phyloP scores from a whole-genome alignment of 2,113 vertebrate genomes.

The Myrmecobius fasciatus region DNA sequence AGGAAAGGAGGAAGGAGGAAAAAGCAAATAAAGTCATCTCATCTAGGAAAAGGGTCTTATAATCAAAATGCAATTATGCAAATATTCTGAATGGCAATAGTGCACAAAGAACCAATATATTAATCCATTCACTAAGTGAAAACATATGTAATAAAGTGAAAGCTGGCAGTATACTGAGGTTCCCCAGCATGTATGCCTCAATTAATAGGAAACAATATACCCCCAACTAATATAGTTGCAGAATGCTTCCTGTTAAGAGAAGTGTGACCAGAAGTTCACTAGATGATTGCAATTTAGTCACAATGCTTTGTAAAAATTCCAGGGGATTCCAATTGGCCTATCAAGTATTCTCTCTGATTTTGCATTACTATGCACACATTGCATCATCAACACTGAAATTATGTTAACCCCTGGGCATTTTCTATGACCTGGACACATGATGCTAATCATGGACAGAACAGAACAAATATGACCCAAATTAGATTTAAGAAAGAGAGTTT shows the following conservation, averaged over 20 bases:
- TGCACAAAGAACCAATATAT: slow-evolving; percentile 42
- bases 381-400: slow-evolving; percentile 32
- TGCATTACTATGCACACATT: slow-evolving; percentile 34
- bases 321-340: slow-evolving; percentile 43
- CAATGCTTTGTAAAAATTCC: slow-evolving; percentile 56
- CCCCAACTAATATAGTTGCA: slow-evolving; percentile 37
- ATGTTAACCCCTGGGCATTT: slow-evolving; percentile 54
- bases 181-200: slow-evolving; percentile 41
- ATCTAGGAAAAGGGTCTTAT: slow-evolving; percentile 51
- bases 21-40: background rate
- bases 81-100: slow-evolving; percentile 50
- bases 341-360: slow-evolving; percentile 54
- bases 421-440: slow-evolving; percentile 17
- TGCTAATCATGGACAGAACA: too few species aligned
- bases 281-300: slow-evolving; percentile 55
- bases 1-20: too few species aligned
- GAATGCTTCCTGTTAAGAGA: slow-evolving; percentile 60
- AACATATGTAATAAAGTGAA: slow-evolving; percentile 38
- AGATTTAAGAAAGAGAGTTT: slow-evolving; percentile 53
- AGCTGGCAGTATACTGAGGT: background rate
- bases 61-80: slow-evolving; percentile 45
- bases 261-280: slow-evolving; percentile 24
- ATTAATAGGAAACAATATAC: slow-evolving; percentile 53
- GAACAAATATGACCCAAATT: background rate
- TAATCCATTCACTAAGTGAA: slow-evolving; percentile 54